These are phyloP conservation scores for Phoebastria nigripes DNA, from an alignment of 2,797 vertebrate species.

Conservation along the genomic window DNA sequence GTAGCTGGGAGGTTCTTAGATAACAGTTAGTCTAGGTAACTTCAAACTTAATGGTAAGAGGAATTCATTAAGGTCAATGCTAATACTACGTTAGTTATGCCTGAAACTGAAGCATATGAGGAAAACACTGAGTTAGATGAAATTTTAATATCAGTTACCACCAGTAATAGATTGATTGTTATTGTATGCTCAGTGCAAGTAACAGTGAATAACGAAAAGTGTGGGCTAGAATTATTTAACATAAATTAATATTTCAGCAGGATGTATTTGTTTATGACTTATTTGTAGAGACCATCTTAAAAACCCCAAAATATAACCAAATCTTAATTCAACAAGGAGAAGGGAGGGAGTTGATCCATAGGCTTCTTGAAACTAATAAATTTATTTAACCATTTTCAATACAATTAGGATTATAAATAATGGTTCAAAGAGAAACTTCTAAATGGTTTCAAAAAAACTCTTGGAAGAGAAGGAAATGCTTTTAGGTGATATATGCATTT, in stretches of 20 bases:
- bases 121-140: neutral
- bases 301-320: neutral
- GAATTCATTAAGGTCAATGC: neutral
- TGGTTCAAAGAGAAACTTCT: neutral
- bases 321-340: neutral
- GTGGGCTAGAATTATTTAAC: neutral
- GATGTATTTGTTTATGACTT: neutral
- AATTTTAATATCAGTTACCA: neutral
- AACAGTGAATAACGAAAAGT: neutral
- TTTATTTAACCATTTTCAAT: neutral
- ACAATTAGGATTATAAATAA: neutral
- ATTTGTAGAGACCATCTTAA: neutral
- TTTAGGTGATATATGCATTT: neutral
- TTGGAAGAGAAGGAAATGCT: neutral
- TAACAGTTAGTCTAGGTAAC: neutral
- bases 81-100: neutral
- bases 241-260: neutral
- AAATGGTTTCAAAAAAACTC: neutral
- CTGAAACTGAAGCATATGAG: neutral
- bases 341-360: neutral
- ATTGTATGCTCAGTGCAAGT: neutral
- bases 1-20: neutral
- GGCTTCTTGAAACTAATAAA: neutral
- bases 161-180: neutral
- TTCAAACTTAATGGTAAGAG: neutral